A percentile compares a stretch with the other conserved stretches of the same genome.
Conservation (phyloP, 2,113 vertebrate species). For the Macheiramphus alcinus region DNA sequence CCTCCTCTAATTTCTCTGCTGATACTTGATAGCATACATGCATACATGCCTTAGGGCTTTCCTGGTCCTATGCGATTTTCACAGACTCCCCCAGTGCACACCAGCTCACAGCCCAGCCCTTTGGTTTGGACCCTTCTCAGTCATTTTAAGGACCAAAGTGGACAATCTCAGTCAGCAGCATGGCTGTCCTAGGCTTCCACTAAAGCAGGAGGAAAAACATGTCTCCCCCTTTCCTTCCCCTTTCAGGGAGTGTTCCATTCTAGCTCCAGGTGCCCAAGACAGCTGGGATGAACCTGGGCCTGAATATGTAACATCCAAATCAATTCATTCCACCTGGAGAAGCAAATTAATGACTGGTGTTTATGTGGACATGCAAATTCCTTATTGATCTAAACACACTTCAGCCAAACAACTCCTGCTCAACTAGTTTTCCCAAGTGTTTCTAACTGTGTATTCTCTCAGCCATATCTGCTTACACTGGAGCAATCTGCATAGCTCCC, state of each 20-base stretch:
- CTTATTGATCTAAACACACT: not conserved
- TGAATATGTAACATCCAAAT: not conserved
- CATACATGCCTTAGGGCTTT: not conserved
- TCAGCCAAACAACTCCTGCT: not conserved
- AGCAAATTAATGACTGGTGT: not conserved
- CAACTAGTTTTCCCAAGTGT: not conserved
- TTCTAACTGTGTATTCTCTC: not conserved
- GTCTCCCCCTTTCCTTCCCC: not conserved
- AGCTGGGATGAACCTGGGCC: not conserved
- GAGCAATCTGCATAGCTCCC: not conserved
- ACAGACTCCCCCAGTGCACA: not conserved
- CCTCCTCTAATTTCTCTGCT: not conserved
- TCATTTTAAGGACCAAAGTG: not conserved
- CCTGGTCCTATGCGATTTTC: not conserved
- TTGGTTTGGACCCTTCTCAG: not conserved
- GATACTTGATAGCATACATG: too few species aligned
- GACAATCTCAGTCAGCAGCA: not conserved
- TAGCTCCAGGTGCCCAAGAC: not conserved
- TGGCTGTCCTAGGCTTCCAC: not conserved
- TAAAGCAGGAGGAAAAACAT: not conserved
- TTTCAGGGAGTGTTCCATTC: not conserved
- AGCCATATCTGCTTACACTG: not conserved
- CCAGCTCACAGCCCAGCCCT: not conserved
- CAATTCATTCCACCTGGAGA: not conserved
- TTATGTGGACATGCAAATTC: not conserved